Base-by-base conservation (phyloP, 1,140 invertebrate species). In the Atta colombica region DNA sequence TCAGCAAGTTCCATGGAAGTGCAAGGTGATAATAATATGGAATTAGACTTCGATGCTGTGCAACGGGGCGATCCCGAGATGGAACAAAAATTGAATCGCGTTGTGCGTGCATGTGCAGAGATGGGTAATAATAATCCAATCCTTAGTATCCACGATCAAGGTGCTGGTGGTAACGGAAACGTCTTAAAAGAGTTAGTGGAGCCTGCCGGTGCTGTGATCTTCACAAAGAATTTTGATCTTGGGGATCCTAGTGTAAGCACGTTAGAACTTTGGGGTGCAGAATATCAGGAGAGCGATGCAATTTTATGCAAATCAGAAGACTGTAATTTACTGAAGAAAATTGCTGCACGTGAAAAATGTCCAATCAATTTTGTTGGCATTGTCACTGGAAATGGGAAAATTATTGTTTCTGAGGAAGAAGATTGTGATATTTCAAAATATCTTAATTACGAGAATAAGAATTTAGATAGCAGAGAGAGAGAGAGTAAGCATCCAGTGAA, bases 51-150 rank as follows among this genome's bases (percentile, higher is more conserved):
- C 92, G 98, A 98, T 91, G 99, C 99, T 4, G 99, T 99, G 0
- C 99, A 99, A 96, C 96, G 99, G 95, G 98, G 99, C 55, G 99
- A 99, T 96, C 97, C 99, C 1, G 99, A 99, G 96, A 99, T 99
- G 99, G 99, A 99, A 90, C 99, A 99, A 93, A 99, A 99, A 95
- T 93, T 99, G 14, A 99, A 99, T 94, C 96, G 99, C 86, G 97
- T 99, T 7, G 98, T 99, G 0, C 96, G 99, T 87, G 98, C 98
- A 4, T 99, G 99, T 93, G 96, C 98, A 1, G 99, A 99, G 95
- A 94, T 97, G 91, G 97, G 97, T 21, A 95, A 96, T 2, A 94
- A 96, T 1, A 99, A 99, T 96, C 99, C 99, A 3, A 99, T 99
- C 90, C 95, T 98, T 66, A 98, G 98, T 95, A 99, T 99, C 87